Evolutionary conservation across 2,888 invertebrate genomes (phyloP), one percentile per base, ranked within the genome.

Genomic region (Cordilura impudica): DNA sequence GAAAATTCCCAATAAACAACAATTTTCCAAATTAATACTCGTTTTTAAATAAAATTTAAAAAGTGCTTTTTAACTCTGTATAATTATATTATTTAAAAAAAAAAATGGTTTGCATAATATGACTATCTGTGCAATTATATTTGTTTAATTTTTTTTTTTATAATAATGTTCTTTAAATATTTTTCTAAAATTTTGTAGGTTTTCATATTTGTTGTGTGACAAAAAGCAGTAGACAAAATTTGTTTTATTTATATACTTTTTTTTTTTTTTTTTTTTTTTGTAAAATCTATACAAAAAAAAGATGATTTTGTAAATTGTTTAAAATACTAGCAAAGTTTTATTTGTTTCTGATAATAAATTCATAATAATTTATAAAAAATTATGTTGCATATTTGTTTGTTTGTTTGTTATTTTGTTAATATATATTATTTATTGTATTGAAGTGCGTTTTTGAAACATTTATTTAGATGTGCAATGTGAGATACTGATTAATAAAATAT

Each of bases 391-490:
- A 18, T 65, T 10, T 16, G 29, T 56, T 12, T 35, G 31, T 45
- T 45, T 16, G 16, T 2, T 45, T 63, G 14, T 39, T 18, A 10
- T 18, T 49, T 26, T 65, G 2, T 14, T 19, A 43, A 14, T 67
- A 21, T 23, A 31, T 43, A 35, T 60, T 66, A 60, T 53, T 53
- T 81, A 81, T 77, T 77, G 77, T 73, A 66, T 81, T 81, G 65
- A 77, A 77, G 81, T 81, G 81, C 81, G 61, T 72, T 79, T 74
- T 71, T 75, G 79, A 79, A 75, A 79, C 79, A 75, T 75, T 79
- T 72, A 72, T 75, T 45, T 47, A 23, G n/a, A 54, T 47, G 63
- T 54, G 21, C 53, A 63, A 47, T 23, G 39, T 54, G 16, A 56
- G 56, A 63, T 19, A 45, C 58, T 8, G 18, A 70, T 31, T 51